A percentile compares a stretch with the other conserved stretches of the same genome.
Conservation (phyloP, 2,113 vertebrate species). For the Epinephelus moara region DNA sequence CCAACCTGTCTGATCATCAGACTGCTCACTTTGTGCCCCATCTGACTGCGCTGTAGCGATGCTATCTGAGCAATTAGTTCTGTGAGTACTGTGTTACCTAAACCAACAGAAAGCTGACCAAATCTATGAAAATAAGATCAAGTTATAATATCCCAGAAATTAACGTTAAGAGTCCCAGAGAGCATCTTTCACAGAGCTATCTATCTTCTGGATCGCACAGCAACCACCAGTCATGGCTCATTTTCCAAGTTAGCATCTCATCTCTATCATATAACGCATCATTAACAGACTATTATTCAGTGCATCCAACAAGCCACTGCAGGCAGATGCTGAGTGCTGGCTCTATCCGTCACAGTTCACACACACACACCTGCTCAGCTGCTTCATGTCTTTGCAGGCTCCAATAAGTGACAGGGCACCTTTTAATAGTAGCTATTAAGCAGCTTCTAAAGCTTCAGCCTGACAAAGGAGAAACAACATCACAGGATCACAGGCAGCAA, state of each 20-base stretch:
- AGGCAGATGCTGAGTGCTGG: neutral
- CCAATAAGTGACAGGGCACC: neutral
- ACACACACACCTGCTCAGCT: conserved; percentile 27
- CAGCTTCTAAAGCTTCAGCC: conserved; percentile 41
- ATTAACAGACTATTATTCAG: neutral
- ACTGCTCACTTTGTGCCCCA: neutral
- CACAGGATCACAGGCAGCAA: conserved; percentile 26
- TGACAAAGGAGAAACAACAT: conserved; percentile 37
- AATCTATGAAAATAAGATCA: too few relatives aligned
- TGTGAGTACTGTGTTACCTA: neutral
- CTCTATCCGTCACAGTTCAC: neutral
- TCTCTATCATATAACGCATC: neutral
- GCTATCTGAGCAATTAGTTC: neutral
- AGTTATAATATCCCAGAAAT: too few relatives aligned
- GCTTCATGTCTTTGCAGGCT: conserved; percentile 12
- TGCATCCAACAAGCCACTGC: neutral
- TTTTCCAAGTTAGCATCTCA: neutral
- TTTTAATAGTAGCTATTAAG: conserved; percentile 36
- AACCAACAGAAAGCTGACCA: too few relatives aligned
- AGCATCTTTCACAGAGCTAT: neutral
- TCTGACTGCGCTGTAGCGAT: neutral
- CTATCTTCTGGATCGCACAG: neutral
- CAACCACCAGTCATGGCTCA: neutral
- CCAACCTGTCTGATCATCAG: neutral
- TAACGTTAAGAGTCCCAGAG: too few relatives aligned